Conservation (phyloP, 2,797 vertebrate species). For the Petrocephalus schoutedeni region DNA sequence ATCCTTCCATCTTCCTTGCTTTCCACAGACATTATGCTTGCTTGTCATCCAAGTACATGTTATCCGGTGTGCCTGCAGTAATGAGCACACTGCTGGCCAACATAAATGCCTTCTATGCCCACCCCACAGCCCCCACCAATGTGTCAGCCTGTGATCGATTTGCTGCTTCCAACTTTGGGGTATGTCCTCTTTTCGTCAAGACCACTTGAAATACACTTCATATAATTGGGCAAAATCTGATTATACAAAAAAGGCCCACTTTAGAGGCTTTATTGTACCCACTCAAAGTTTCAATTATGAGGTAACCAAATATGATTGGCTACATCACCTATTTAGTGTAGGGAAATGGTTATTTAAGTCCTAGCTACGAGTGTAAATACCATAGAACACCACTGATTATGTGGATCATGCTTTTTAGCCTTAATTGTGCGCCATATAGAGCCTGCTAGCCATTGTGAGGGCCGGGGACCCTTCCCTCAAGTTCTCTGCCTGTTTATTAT, state of each 20-base stretch:
- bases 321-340: not conserved
- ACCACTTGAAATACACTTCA: not conserved
- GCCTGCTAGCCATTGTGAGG: not conserved
- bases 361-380: not conserved
- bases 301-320: not conserved
- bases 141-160: conserved; percentile 90
- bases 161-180: conserved; percentile 94
- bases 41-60: conserved; percentile 95
- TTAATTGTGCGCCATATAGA: not conserved
- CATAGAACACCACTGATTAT: not conserved
- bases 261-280: not conserved
- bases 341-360: not conserved
- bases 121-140: conserved; percentile 86
- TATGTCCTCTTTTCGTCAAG: conserved; percentile 45
- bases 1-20: not conserved
- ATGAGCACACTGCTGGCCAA: conserved; percentile 97
- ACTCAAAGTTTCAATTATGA: not conserved
- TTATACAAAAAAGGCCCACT: not conserved
- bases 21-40: conserved; percentile 85
- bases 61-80: conserved; percentile 82
- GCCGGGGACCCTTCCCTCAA: not conserved
- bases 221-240: not conserved
- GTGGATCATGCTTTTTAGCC: not conserved
- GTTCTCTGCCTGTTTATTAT: not conserved
- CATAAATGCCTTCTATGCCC: conserved; percentile 96